Conservation (phyloP, 2,888 invertebrate genomes). For the Pyrochroa serraticornis region DNA sequence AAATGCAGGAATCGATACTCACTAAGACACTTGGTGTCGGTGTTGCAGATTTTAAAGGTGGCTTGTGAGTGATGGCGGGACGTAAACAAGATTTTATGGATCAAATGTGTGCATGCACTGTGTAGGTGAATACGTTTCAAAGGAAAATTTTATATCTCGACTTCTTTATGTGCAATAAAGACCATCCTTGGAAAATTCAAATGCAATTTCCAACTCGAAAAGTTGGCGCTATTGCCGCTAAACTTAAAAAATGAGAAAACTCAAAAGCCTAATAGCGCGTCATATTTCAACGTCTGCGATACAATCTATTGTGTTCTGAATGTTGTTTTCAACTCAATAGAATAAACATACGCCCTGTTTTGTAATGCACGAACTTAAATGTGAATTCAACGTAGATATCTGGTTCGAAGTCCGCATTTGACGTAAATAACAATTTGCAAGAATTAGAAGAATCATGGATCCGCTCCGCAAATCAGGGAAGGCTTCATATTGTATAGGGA, state of each 20-base stretch:
- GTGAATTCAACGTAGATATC: slow-evolving; percentile 1
- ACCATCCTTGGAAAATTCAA: no score
- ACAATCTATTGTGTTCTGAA: slow-evolving; percentile 15
- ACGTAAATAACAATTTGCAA: slow-evolving; percentile 8
- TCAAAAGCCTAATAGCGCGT: slow-evolving; percentile 5
- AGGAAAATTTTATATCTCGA: no score
- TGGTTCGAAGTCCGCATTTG: background rate
- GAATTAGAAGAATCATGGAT: slow-evolving; percentile 3
- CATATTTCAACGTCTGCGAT: slow-evolving; percentile 17
- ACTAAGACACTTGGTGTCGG: no score
- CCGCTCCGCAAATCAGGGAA: slow-evolving; percentile 2
- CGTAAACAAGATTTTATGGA: no score
- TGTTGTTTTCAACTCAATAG: slow-evolving; percentile 14
- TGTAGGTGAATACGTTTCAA: no score
- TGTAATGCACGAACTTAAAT: slow-evolving; percentile 4
- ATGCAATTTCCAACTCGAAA: no score
- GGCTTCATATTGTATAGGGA: slow-evolving; percentile 2
- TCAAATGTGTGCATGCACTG: no score
- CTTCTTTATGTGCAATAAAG: no score
- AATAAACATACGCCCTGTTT: slow-evolving; percentile 13
- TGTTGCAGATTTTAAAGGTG: no score
- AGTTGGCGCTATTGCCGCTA: background rate
- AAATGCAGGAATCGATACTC: no score
- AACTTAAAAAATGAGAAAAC: slow-evolving; percentile 3
- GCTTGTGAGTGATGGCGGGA: no score